Percentiles rank a stretch among this genome's conserved stretches.
Evolutionary conservation across 2,113 vertebrate species (phyloP).

Genomic region (Vidua chalybeata): DNA sequence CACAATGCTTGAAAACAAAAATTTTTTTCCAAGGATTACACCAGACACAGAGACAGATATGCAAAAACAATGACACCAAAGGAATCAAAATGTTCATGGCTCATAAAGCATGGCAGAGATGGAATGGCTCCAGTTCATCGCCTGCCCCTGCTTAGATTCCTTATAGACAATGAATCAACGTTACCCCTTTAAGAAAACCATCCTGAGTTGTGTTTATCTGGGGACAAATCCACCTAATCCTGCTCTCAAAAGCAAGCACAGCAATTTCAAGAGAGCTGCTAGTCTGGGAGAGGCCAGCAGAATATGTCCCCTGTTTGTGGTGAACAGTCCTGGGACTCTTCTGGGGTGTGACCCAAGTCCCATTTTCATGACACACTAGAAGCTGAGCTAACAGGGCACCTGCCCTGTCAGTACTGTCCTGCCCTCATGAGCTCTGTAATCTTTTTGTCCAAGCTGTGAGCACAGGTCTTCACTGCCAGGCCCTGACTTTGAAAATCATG

Average conservation of each 20-base stretch:
- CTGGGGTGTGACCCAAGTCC: background rate
- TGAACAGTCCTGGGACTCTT: background rate
- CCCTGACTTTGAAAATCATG: background rate
- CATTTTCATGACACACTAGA: background rate
- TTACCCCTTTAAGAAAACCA: slow-evolving; percentile 7
- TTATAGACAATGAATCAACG: slow-evolving; percentile 9
- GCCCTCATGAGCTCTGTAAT: accelerated
- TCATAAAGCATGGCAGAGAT: slow-evolving; percentile 13
- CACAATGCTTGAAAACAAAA: background rate
- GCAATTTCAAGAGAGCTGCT: background rate
- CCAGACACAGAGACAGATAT: slow-evolving; percentile 38
- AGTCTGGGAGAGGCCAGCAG: background rate
- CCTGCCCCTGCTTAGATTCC: background rate
- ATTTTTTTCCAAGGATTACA: slow-evolving; percentile 4
- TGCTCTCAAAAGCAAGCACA: background rate
- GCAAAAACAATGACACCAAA: slow-evolving; percentile 36
- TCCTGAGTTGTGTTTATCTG: background rate
- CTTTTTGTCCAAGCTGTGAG: accelerated
- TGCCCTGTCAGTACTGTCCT: background rate
- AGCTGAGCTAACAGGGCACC: background rate
- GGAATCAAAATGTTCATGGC: slow-evolving; percentile 13
- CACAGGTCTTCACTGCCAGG: background rate
- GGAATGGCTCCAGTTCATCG: background rate
- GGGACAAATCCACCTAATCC: slow-evolving; percentile 46
- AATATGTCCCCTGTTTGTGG: background rate